Evolutionary conservation across 2,797 vertebrate genomes (phyloP), one percentile per base, ranked within the genome.

Genomic region (Anguilla anguilla): DNA sequence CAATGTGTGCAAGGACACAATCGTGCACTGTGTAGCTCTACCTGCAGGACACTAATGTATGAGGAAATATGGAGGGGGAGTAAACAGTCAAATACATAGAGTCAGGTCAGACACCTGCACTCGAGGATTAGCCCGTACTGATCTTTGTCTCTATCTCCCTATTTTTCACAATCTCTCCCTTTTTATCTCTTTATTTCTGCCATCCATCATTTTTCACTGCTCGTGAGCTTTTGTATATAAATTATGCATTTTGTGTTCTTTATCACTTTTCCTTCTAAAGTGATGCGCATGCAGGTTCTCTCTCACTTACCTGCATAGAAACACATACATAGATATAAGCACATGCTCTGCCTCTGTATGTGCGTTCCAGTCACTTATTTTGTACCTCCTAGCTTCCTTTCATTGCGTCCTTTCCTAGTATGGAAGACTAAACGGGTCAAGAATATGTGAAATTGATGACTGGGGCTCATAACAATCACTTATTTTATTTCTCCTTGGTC

Each of bases 171-270:
- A 25, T 82, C 79, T 51, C 28, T 82, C 2, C 22, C 46, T 82
- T 51, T 82, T 22, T 43, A 25, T 82, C 79, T 17, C 35, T 51
- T 51, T 9, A 79, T 79, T 79, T 17, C 17, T 79, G 74, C 35
- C 74, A 79, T 46, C 74, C 39, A 79, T 79, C 74, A 43, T 79
- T 6, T 79, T 79, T 79, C 39, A 79, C 74, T 22, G 74, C 35
- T 79, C 6, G 22, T 79, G 74, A 79, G 39, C 35, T 79, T 79
- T 46, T 4, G 22, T 15, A 79, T 43, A 46, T 25, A 79, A 39
- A 39, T 79, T 39, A 43, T 43, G 74, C 22, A 17, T 43, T 22
- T 17, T 19, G 39, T 9, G 35, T 43, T 15, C 13, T 46, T 79
- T 79, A 35, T 79, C 35, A 2, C 13, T 39, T 39, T 79, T 6